These are phyloP conservation scores for Pecten maximus DNA, from an alignment of 2,888 invertebrate species.

Conservation along the genomic window DNA sequence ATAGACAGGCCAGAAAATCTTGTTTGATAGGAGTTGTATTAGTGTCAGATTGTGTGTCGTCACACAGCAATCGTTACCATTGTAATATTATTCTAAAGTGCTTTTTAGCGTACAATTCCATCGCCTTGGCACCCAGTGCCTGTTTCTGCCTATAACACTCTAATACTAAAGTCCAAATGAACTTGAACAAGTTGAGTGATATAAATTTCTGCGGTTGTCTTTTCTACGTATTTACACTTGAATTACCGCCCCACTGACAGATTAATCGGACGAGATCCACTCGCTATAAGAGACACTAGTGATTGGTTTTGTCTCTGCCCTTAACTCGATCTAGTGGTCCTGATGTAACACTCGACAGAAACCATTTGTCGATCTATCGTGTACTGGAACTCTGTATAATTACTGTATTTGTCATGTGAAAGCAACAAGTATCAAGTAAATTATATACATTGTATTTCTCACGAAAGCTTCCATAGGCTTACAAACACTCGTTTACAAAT, in stretches of 20 bases:
- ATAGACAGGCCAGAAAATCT: slow-evolving; percentile 7
- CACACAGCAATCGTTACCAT: neutral
- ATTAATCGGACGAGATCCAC: neutral
- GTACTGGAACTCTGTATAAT: neutral
- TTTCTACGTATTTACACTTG: neutral
- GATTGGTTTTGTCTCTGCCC: neutral
- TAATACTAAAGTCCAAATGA: neutral
- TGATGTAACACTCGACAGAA: neutral
- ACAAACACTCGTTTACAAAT: too few species aligned
- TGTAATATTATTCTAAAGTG: slow-evolving; percentile 15
- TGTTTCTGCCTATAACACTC: neutral
- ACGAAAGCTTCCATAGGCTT: neutral
- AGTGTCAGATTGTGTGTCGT: neutral
- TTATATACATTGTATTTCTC: neutral
- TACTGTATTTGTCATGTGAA: neutral
- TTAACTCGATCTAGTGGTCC: neutral
- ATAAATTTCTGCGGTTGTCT: neutral
- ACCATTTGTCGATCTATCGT: neutral
- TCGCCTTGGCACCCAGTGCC: neutral
- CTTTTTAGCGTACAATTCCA: slow-evolving; percentile 15
- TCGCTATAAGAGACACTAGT: neutral
- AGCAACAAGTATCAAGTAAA: neutral
- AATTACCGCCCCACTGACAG: neutral
- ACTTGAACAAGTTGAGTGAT: neutral
- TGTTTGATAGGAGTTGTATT: neutral